Base-by-base conservation (phyloP, 1,140 invertebrate genomes). In the Orchesella cincta region DNA sequence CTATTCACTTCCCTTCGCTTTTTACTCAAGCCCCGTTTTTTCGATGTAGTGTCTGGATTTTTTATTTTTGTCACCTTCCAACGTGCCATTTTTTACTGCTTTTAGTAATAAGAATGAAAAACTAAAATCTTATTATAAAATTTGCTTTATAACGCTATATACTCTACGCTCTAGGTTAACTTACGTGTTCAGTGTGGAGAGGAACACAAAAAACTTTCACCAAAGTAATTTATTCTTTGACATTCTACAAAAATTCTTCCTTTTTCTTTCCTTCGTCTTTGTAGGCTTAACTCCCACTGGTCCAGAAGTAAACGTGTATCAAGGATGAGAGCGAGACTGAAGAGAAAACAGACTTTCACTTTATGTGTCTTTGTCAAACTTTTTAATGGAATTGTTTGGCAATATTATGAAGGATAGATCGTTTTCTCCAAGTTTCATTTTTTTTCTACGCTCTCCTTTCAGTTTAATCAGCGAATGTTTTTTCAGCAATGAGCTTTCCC, bases 181-280 rank as follows among this genome's bases (percentile, higher is more conserved):
- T 46, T 46, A 46, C 39, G 39, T 46, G 39, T 20, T n/a, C n/a
- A n/a, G n/a, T n/a, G n/a, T n/a, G n/a, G n/a, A n/a, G n/a, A n/a
- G n/a, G n/a, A n/a, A n/a, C n/a, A n/a, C n/a, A n/a, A n/a, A n/a
- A 46, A 46, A 46, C 52, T 18, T 12, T 57, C 5, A 5, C 52
- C 12, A 57, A 57, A 57, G 52, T 57, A 57, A 57, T 57, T 57
- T 57, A 57, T 57, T 57, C 52, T 57, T 57, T 57, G 52, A 57
- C 52, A 26, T n/a, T n/a, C 12, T 14, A 57, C 52, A 57, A 57
- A 12, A 57, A 12, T 5, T 23, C 12, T n/a, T 57, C 52, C 23
- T 57, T 26, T 57, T 57, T 18, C 14, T 57, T n/a, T 57, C 52
- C 52, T 57, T 26, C 52, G 12, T 57, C 23, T 57, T 57, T 57